A percentile compares a stretch with the other conserved stretches of the same genome.
Evolutionary conservation across 2,888 invertebrate genomes (phyloP).

Genomic region (Hedychridium roseum): DNA sequence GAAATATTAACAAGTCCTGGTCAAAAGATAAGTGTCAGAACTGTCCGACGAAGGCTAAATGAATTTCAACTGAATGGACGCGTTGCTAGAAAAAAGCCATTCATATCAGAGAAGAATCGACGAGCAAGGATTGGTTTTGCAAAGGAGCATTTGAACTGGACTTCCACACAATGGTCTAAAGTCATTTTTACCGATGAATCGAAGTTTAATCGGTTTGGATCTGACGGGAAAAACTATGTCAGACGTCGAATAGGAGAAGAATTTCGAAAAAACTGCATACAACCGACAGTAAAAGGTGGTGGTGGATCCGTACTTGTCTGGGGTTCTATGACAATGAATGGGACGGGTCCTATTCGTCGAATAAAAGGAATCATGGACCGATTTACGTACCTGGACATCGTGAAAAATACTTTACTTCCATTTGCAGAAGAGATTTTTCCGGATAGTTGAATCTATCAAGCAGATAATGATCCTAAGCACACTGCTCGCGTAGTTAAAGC

Average conservation of each 20-base stretch:
- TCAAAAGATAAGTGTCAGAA: neutral
- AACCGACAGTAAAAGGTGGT: slow-evolving; percentile 9
- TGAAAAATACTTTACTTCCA: slow-evolving; percentile 6
- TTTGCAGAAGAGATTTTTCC: slow-evolving; percentile 7
- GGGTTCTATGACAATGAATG: slow-evolving; percentile 10
- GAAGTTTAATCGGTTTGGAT: slow-evolving; percentile 13
- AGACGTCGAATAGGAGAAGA: slow-evolving; percentile 6
- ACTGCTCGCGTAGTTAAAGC: slow-evolving; percentile 4
- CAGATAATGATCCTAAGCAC: slow-evolving; percentile 20
- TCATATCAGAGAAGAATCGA: slow-evolving; percentile 7
- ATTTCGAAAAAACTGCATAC: slow-evolving; percentile 3
- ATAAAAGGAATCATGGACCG: slow-evolving; percentile 12
- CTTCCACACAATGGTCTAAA: slow-evolving; percentile 1
- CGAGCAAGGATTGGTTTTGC: slow-evolving; percentile 6
- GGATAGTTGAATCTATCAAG: slow-evolving; percentile 16
- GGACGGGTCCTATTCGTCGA: slow-evolving; percentile 8
- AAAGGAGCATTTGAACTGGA: slow-evolving; percentile 11
- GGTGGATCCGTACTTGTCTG: slow-evolving; percentile 14
- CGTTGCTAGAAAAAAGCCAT: slow-evolving; percentile 5
- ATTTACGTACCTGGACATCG: slow-evolving; percentile 9
- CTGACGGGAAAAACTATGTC: slow-evolving; percentile 11
- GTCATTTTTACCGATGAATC: slow-evolving; percentile 12
- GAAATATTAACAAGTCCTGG: neutral
- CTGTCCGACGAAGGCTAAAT: too few species aligned
- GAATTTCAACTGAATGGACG: slow-evolving; percentile 5